Evolutionary conservation across 2,888 invertebrate species (phyloP).

Genomic region (Quadroppia sp.): DNA sequence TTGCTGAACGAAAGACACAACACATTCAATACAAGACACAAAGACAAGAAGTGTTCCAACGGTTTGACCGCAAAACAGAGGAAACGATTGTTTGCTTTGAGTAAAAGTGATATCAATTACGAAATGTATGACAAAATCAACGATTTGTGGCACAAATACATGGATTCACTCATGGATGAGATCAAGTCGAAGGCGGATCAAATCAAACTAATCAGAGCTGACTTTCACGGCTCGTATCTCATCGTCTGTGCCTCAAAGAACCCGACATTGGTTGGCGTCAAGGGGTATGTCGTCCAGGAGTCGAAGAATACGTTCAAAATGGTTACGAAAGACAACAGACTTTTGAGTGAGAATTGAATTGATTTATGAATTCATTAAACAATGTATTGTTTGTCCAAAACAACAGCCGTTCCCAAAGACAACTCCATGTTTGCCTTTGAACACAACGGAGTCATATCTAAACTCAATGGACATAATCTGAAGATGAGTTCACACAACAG

Average conservation of each 20-base stretch:
- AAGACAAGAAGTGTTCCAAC: constrained; percentile 5
- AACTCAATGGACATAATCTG: constrained; percentile 41
- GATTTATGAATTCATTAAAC: neutral
- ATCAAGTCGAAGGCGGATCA: constrained; percentile 28
- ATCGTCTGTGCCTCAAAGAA: constrained; percentile 66
- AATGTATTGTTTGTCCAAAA: neutral
- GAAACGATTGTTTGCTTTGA: constrained; percentile 37
- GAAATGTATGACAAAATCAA: constrained; percentile 40
- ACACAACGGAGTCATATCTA: constrained; percentile 28
- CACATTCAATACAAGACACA: neutral
- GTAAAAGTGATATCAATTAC: constrained; percentile 34
- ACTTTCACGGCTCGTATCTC: constrained; percentile 70
- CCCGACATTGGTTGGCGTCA: constrained; percentile 63
- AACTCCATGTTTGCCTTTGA: constrained; percentile 42
- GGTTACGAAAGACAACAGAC: constrained; percentile 61
- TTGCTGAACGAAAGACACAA: neutral
- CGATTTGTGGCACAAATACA: constrained; percentile 42
- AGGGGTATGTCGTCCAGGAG: constrained; percentile 72
- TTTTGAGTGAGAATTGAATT: constrained; percentile 38
- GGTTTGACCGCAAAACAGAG: constrained; percentile 36
- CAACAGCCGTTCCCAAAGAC: constrained; percentile 41
- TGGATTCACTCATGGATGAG: constrained; percentile 31
- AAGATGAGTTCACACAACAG: constrained; percentile 40
- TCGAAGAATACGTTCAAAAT: constrained; percentile 73
- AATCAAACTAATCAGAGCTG: constrained; percentile 55